Evolutionary conservation across 2,113 vertebrate genomes (phyloP).

Genomic region (Mirza zaza): DNA sequence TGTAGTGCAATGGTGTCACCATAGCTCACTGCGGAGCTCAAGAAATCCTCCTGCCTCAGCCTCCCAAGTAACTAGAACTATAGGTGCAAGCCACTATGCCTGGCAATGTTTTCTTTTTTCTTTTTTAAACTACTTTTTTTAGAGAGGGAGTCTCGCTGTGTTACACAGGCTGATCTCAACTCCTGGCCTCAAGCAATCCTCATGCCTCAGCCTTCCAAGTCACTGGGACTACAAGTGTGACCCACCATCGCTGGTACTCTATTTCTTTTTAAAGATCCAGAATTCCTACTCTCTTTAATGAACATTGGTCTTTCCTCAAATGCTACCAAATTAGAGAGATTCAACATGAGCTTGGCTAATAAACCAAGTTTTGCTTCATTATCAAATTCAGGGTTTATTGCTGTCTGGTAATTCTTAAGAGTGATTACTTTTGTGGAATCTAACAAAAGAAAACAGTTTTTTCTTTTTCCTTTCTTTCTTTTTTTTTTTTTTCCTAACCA

Average conservation of each 20-base stretch:
- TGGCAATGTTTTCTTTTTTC: no score
- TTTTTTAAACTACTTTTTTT: no score
- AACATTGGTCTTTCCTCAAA: not conserved
- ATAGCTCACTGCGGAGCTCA: no score
- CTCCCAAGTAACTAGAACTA: no score
- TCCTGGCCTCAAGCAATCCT: no score
- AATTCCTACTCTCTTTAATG: not conserved
- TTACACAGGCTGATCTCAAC: no score
- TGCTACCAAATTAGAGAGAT: not conserved
- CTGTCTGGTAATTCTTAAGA: not conserved
- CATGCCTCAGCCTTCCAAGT: no score
- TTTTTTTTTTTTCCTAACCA: not conserved
- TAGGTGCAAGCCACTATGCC: no score
- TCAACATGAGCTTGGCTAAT: slow-evolving; percentile 8
- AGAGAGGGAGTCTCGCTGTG: no score
- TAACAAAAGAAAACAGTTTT: not conserved
- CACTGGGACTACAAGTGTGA: no score
- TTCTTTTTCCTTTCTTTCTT: not conserved
- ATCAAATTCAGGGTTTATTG: slow-evolving; percentile 4
- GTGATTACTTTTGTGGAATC: not conserved
- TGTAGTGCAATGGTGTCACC: no score
- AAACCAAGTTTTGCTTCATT: slow-evolving; percentile 54
- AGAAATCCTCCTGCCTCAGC: no score
- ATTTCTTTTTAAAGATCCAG: slow-evolving; percentile 27
- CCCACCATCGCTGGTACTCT: not conserved